Evolutionary conservation across 2,113 vertebrate species (phyloP), one percentile per base, ranked within the genome.

Genomic region (Microtus montanus): DNA sequence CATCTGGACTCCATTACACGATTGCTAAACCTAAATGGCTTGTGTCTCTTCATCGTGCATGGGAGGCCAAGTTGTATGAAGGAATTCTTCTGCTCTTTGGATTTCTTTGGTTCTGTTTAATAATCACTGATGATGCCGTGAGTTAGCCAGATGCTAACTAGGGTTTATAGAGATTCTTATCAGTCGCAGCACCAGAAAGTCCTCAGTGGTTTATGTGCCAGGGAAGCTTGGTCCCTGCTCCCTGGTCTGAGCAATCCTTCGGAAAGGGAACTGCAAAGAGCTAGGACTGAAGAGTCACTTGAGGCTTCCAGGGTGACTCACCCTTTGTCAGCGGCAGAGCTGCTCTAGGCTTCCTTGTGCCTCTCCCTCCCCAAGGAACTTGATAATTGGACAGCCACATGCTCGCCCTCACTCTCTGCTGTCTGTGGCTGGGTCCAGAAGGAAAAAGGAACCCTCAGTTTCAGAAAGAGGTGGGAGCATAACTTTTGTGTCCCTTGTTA

Each of bases 141-240:
- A 89, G 92, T 92, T 73, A n/a, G 78, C 95, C 93, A 94, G 92
- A 92, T 90, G 85, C 35, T 66, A 44, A 15, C 47, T 41, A n/a
- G 54, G n/a, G 41, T 87, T 93, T 88, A 80, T 85, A 70, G 85
- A 92, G 52, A 94, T 71, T 73, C 58, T 95, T 38, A 63, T 66
- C 80, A 95, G 84, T 73, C 30, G 38, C 68, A 82, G 66, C 6
- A 49, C 94, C 77, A 24, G 91, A 44, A 91, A 74, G 71, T 64
- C 66, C 66, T 91, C 87, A n/a, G 0, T 26, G 77, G 75, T 89
- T 84, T 79, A 35, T 54, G 74, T 79, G 49, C 52, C 70, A 86
- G 63, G 80, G 73, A 78, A 73, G 15, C 75, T 54, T 33, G 73
- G n/a, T 35, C 61, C 15, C 12, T 38, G 71, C 49, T 1, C 52